A percentile compares a stretch with the other conserved stretches of the same genome.
phyloP scores from a whole-genome alignment of 2,888 invertebrate genomes.

The Hymenopus coronatus region DNA sequence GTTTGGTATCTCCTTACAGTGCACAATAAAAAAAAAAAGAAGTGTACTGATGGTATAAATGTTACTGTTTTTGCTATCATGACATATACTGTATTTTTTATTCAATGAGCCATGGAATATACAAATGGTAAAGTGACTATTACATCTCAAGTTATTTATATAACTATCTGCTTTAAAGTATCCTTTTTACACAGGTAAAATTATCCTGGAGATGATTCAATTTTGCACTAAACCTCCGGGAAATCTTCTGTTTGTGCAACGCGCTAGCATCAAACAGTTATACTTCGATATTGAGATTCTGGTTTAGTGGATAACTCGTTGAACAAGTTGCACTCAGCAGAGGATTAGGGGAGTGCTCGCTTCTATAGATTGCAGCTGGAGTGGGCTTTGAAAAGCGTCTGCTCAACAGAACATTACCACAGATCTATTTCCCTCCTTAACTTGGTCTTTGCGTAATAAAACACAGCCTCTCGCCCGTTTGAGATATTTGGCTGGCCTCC shows the following conservation, averaged over 20 bases:
- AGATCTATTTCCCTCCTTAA: background rate
- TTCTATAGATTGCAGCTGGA: background rate
- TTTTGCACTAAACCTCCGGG: background rate
- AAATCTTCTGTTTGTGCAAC: background rate
- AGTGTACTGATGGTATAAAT: too few species aligned
- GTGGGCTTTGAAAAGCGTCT: background rate
- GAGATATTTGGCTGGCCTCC: background rate
- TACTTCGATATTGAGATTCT: background rate
- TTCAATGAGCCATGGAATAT: too few species aligned
- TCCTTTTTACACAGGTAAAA: background rate
- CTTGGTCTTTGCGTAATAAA: background rate
- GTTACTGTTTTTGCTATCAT: too few species aligned
- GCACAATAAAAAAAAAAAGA: too few species aligned
- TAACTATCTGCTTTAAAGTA: too few species aligned
- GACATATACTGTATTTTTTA: too few species aligned
- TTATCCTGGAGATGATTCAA: background rate
- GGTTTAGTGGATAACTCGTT: background rate
- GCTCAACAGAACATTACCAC: background rate
- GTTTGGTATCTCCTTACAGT: too few species aligned
- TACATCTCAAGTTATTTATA: too few species aligned
- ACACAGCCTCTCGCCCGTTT: background rate
- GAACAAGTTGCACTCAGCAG: background rate
- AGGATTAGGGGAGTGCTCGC: background rate
- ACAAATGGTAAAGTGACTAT: too few species aligned
- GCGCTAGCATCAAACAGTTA: background rate